Evolutionary conservation across 1,140 invertebrate genomes (phyloP).

Genomic region (Eupristina koningsbergeri): DNA sequence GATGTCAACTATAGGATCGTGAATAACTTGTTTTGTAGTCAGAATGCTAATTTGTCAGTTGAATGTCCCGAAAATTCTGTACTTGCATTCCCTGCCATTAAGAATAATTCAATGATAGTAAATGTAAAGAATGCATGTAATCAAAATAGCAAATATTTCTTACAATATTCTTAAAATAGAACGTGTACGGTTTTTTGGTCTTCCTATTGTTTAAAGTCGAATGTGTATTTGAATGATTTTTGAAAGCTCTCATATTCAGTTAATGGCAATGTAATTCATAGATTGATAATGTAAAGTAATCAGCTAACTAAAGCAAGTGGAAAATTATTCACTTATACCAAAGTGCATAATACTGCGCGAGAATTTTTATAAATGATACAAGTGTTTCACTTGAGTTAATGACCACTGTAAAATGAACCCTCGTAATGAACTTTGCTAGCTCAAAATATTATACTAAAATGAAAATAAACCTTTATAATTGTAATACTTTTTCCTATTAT

Average conservation of each 20-base stretch:
- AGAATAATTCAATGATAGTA: slow-evolving; percentile 42
- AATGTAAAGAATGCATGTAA: not conserved
- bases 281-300: too few species aligned
- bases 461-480: not conserved
- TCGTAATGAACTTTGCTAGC: not conserved
- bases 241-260: not conserved
- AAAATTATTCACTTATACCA: not conserved
- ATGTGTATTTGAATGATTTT: not conserved
- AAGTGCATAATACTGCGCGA: not conserved
- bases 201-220: not conserved
- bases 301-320: too few species aligned
- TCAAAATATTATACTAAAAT: not conserved
- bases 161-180: not conserved
- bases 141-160: slow-evolving; percentile 23
- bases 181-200: not conserved
- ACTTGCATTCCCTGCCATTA: not conserved
- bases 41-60: slow-evolving; percentile 45
- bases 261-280: too few species aligned
- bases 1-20: slow-evolving; percentile 42
- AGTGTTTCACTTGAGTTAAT: too few species aligned
- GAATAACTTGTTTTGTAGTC: slow-evolving; percentile 45
- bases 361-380: too few species aligned
- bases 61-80: slow-evolving; percentile 43
- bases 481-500: not conserved
- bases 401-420: too few species aligned